Conservation (phyloP, 2,113 vertebrate species). For the Forbesichthys papilliferus region DNA sequence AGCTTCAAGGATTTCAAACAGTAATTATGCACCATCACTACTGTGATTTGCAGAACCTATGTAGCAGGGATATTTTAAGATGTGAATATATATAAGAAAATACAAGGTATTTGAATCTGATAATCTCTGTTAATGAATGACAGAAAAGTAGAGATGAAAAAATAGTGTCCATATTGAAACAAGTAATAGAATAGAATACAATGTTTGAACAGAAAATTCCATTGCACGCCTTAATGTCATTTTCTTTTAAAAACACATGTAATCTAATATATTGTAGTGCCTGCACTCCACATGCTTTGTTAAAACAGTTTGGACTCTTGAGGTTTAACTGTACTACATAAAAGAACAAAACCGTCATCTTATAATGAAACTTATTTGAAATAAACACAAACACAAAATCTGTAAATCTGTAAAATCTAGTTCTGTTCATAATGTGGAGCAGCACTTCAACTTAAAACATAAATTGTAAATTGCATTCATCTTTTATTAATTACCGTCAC, state of each 20-base stretch:
- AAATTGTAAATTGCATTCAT: neutral
- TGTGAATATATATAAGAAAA: too few relatives aligned
- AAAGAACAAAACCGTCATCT: slow-evolving; percentile 15
- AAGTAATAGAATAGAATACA: too few relatives aligned
- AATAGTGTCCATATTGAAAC: too few relatives aligned
- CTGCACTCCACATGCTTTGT: slow-evolving; percentile 17
- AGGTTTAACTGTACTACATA: neutral
- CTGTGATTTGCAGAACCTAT: too few relatives aligned
- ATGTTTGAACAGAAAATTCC: too few relatives aligned
- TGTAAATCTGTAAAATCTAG: neutral
- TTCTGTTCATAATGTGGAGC: neutral
- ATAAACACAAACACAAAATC: slow-evolving; percentile 7
- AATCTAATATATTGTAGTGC: slow-evolving; percentile 11
- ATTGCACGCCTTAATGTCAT: neutral
- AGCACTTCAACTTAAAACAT: slow-evolving; percentile 10
- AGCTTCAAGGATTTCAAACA: too few relatives aligned
- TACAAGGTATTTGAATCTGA: too few relatives aligned
- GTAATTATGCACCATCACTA: too few relatives aligned
- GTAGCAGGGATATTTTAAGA: too few relatives aligned
- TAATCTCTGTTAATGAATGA: too few relatives aligned
- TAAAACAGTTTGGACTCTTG: slow-evolving; percentile 2
- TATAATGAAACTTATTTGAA: neutral
- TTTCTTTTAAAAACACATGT: slow-evolving; percentile 24
- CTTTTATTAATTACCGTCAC: slow-evolving; percentile 10
- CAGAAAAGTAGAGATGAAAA: too few relatives aligned